Conservation (phyloP, 2,113 vertebrate species). For the Carollia perspicillata region DNA sequence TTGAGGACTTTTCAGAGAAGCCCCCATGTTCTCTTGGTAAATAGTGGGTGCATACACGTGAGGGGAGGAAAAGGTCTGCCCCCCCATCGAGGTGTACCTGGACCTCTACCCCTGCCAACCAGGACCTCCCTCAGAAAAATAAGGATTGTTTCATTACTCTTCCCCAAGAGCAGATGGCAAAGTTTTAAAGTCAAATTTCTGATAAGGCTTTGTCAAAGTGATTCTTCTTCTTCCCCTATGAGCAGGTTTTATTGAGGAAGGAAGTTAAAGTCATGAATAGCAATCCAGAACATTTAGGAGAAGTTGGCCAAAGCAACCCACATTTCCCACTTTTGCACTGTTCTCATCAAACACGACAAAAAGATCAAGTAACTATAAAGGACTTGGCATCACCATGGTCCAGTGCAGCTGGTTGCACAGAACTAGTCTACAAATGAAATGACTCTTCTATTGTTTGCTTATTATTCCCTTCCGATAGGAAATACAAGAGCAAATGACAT, state of each 20-base stretch:
- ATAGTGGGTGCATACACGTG: not conserved
- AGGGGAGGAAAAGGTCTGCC: not conserved
- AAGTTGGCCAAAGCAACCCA: not conserved
- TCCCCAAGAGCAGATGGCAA: not conserved
- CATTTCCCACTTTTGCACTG: not conserved
- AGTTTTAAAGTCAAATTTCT: not conserved
- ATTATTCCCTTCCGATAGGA: constrained; percentile 21
- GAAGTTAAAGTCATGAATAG: constrained; percentile 11
- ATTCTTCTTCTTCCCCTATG: not conserved
- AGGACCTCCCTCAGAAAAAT: not conserved
- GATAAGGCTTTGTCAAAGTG: not conserved
- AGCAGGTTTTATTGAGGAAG: constrained; percentile 24
- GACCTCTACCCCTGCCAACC: not conserved
- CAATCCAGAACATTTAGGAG: not conserved
- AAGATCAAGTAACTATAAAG: not conserved
- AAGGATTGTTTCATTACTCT: not conserved
- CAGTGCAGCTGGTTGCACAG: not conserved
- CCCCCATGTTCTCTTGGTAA: not conserved
- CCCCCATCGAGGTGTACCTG: not conserved
- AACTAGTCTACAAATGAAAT: constrained; percentile 40
- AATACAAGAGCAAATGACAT: not conserved
- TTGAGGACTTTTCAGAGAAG: not conserved
- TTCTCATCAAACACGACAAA: not conserved
- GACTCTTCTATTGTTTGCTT: constrained; percentile 43
- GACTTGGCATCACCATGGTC: not conserved